phyloP scores from a whole-genome alignment of 1,140 invertebrate genomes.

The Drosophila willistoni region DNA sequence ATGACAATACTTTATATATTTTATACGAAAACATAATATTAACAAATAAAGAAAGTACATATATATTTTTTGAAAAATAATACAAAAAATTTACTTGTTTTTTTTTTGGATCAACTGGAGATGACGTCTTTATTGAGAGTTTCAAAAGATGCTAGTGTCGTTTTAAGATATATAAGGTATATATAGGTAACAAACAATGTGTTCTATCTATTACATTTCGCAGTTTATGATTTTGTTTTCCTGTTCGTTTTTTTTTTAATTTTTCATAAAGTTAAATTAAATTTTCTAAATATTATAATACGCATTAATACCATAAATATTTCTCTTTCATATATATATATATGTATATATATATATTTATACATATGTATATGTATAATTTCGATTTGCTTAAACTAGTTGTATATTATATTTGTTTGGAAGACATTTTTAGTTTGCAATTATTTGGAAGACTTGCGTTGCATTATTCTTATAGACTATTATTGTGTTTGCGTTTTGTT shows the following conservation, averaged over 20 bases:
- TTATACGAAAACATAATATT: conserved; percentile 57
- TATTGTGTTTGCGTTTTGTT: conserved; percentile 42
- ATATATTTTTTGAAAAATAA: conserved; percentile 33
- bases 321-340: conserved; percentile 34
- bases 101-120: conserved; percentile 61
- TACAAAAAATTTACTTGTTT: not conserved
- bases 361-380: conserved; percentile 37
- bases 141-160: conserved; percentile 75
- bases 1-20: conserved; percentile 69
- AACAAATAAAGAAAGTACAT: conserved; percentile 40
- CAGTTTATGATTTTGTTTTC: conserved; percentile 49
- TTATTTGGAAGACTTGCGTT: conserved; percentile 81
- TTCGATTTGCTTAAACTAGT: conserved; percentile 37
- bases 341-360: conserved; percentile 27
- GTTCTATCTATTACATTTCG: conserved; percentile 73
- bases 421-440: conserved; percentile 74
- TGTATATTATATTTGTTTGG: conserved; percentile 51
- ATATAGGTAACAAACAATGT: conserved; percentile 78
- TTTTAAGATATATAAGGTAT: conserved; percentile 61
- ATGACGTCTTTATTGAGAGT: conserved; percentile 76
- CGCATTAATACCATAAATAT: conserved; percentile 59
- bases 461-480: conserved; percentile 66
- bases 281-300: conserved; percentile 51
- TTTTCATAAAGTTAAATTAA: conserved; percentile 20
- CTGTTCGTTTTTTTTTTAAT: conserved; percentile 28